These are phyloP conservation scores for Calameuta idolon DNA, from an alignment of 2,888 invertebrate genomes.

Conservation along the genomic window DNA sequence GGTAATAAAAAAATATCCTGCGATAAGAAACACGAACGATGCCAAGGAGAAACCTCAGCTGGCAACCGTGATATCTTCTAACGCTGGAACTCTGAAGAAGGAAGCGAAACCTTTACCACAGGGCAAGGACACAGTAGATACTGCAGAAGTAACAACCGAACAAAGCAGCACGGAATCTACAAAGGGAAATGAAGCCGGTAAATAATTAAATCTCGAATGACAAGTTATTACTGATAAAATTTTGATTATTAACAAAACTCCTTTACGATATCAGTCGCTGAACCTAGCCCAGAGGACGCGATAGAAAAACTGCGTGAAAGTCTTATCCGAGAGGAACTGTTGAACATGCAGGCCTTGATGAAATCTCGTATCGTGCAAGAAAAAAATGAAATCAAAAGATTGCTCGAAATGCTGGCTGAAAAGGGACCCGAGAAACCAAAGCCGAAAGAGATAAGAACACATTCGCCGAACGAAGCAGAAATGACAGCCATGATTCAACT, in stretches of 20 bases:
- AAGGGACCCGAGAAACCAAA: constrained; percentile 47
- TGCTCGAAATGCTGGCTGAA: constrained; percentile 63
- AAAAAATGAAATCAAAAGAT: constrained; percentile 77
- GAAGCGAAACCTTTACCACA: constrained; percentile 26
- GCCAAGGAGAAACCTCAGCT: constrained; percentile 16
- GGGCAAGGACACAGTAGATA: constrained; percentile 29
- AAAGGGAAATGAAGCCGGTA: constrained; percentile 25
- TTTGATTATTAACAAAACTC: neutral
- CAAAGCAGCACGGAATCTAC: constrained; percentile 17
- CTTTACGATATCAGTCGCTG: constrained; percentile 21
- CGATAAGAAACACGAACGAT: constrained; percentile 58
- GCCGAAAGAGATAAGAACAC: constrained; percentile 37
- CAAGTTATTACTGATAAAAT: constrained; percentile 21
- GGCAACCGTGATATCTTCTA: constrained; percentile 2
- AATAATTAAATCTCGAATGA: constrained; percentile 18
- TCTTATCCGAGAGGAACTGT: constrained; percentile 67
- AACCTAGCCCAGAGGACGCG: constrained; percentile 45
- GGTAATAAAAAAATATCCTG: constrained; percentile 8
- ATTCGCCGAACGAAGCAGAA: constrained; percentile 68
- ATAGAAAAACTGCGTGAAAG: constrained; percentile 57
- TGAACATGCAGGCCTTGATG: constrained; percentile 77
- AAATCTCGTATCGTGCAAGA: constrained; percentile 80
- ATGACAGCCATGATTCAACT: constrained; percentile 68
- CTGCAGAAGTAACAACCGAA: constrained; percentile 21
- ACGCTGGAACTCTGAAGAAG: constrained; percentile 9